Evolutionary conservation across 2,797 vertebrate species (phyloP).

Genomic region (Melopsittacus undulatus): DNA sequence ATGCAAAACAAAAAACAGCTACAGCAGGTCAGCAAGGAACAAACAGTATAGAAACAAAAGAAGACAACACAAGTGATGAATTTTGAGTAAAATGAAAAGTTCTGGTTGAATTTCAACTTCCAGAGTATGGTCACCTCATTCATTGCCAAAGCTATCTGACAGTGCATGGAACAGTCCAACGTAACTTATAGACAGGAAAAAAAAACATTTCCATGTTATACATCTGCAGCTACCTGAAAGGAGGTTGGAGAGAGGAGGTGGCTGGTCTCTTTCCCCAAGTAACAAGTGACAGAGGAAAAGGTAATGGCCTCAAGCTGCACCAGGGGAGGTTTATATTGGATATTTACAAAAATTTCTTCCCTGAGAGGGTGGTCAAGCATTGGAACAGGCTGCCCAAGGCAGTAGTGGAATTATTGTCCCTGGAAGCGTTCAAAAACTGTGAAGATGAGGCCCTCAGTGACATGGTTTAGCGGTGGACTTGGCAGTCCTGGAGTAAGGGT

Average conservation of each 20-base stretch:
- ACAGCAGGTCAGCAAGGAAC: background rate
- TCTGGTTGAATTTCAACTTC: background rate
- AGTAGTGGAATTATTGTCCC: background rate
- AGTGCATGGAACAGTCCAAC: background rate
- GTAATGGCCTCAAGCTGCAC: background rate
- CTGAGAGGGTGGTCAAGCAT: background rate
- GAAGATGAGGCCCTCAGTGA: background rate
- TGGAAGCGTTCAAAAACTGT: background rate
- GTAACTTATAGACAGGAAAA: background rate
- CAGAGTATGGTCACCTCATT: background rate
- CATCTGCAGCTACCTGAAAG: background rate
- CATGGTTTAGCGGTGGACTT: background rate
- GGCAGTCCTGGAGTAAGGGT: background rate
- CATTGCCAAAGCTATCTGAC: background rate
- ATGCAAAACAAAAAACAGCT: conserved; percentile 10
- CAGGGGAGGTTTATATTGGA: background rate
- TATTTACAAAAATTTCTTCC: background rate
- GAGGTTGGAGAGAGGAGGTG: background rate
- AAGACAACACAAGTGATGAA: background rate
- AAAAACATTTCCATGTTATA: background rate
- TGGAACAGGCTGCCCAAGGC: background rate
- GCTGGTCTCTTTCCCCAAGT: background rate
- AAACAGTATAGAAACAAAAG: background rate
- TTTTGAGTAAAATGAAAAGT: background rate
- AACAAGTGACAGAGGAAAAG: background rate